phyloP scores from a whole-genome alignment of 2,113 vertebrate species.

The Gila orcuttii region DNA sequence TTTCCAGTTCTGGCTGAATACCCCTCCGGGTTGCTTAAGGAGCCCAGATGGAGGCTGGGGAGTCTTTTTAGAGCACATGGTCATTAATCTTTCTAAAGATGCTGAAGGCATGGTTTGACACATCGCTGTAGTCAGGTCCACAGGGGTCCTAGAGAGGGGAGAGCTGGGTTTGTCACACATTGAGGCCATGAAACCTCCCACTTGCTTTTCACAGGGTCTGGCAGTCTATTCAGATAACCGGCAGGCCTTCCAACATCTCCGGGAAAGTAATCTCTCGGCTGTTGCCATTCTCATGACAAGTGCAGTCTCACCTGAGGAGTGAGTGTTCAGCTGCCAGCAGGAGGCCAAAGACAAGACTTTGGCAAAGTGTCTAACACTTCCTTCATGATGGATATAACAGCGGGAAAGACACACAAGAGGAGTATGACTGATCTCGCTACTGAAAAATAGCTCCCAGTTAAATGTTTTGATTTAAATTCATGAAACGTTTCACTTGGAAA shows the following conservation, averaged over 20 bases:
- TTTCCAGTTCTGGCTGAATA: constrained; percentile 65
- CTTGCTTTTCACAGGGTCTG: constrained; percentile 30
- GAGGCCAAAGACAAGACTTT: constrained; percentile 58
- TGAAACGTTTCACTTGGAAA: constrained; percentile 65
- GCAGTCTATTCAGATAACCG: constrained; percentile 43
- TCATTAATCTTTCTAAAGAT: constrained; percentile 75
- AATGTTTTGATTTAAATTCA: constrained; percentile 48
- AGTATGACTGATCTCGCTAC: constrained; percentile 49
- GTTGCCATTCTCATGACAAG: constrained; percentile 64
- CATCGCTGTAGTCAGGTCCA: constrained; percentile 55
- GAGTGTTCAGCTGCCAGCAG: constrained; percentile 66
- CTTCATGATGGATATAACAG: constrained; percentile 56
- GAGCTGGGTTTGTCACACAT: constrained; percentile 52
- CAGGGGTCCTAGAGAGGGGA: constrained; percentile 48
- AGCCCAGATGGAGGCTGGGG: constrained; percentile 57
- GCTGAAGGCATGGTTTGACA: constrained; percentile 69
- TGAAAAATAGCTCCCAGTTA: constrained; percentile 59
- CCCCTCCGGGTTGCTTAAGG: constrained; percentile 63
- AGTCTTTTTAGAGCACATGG: constrained; percentile 61
- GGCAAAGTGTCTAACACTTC: constrained; percentile 58
- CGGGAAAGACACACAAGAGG: constrained; percentile 65
- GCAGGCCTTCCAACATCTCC: constrained; percentile 42
- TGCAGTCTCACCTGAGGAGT: constrained; percentile 65
- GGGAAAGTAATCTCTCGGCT: constrained; percentile 46
- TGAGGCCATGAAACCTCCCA: constrained; percentile 52